phyloP scores from a whole-genome alignment of 1,140 invertebrate species.

The Scaptomyza montana region DNA sequence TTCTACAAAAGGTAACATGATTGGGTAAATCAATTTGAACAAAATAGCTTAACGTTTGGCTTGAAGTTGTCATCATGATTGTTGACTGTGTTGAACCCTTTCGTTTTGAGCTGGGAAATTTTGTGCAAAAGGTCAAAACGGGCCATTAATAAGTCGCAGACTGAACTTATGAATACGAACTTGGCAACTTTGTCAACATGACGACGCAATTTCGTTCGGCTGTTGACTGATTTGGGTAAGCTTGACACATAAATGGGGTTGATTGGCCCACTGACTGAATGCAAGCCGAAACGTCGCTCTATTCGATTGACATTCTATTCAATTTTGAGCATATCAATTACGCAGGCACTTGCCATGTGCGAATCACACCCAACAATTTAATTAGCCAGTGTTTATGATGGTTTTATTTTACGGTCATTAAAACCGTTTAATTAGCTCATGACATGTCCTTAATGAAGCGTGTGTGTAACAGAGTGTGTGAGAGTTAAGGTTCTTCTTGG shows the following conservation, averaged over 20 bases:
- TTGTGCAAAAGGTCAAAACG: constrained; percentile 52
- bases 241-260: constrained; percentile 39
- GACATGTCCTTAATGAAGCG: constrained; percentile 14
- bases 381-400: constrained; percentile 53
- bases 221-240: constrained; percentile 49
- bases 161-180: constrained; percentile 68
- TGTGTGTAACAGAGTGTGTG: too few relatives aligned
- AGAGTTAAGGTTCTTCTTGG: background rate
- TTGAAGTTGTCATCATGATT: background rate
- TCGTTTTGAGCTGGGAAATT: constrained; percentile 33
- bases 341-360: constrained; percentile 40
- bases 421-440: constrained; percentile 74
- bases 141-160: constrained; percentile 38
- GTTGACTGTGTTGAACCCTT: constrained; percentile 50
- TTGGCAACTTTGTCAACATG: constrained; percentile 66
- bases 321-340: constrained; percentile 12
- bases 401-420: constrained; percentile 67
- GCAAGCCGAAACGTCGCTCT: constrained; percentile 15
- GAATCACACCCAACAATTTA: constrained; percentile 5
- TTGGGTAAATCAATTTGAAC: constrained; percentile 24
- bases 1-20: constrained; percentile 7
- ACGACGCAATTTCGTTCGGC: constrained; percentile 27
- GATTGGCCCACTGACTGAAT: constrained; percentile 25
- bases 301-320: constrained; percentile 12
- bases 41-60: background rate